Evolutionary conservation across 2,888 invertebrate genomes (phyloP).

Genomic region (Pseudococcus jackbeardsleyi): DNA sequence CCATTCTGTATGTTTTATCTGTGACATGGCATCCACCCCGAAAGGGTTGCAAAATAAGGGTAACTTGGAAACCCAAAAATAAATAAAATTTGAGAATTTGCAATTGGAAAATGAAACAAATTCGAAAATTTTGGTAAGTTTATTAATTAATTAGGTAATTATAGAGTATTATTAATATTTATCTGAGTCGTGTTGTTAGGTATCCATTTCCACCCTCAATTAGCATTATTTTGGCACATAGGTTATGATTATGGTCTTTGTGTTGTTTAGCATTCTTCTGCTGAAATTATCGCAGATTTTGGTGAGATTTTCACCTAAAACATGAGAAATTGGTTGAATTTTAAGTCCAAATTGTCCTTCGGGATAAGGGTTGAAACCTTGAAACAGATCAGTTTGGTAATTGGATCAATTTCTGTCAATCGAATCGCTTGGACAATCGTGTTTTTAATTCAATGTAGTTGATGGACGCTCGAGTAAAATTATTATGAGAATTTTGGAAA

Average conservation of each 20-base stretch:
- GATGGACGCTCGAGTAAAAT: not conserved
- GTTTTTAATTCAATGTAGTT: not conserved
- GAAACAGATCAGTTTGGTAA: not conserved
- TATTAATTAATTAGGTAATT: slow-evolving; percentile 12
- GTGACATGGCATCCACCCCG: slow-evolving; percentile 46
- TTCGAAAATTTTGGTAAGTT: slow-evolving; percentile 37
- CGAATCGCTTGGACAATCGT: not conserved
- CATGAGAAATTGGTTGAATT: not conserved
- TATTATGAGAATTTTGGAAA: not conserved
- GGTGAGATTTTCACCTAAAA: not conserved
- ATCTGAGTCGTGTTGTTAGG: not conserved
- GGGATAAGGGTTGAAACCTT: not conserved
- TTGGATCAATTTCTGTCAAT: not conserved
- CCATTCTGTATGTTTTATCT: slow-evolving; percentile 1
- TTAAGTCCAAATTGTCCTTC: not conserved
- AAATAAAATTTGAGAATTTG: slow-evolving; percentile 46
- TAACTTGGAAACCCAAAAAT: slow-evolving; percentile 53
- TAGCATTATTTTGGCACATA: not conserved
- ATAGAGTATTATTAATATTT: not conserved
- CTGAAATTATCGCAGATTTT: not conserved
- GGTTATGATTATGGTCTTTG: not conserved
- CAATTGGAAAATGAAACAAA: slow-evolving; percentile 32
- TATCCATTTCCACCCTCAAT: not conserved
- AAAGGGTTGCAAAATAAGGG: slow-evolving; percentile 45
- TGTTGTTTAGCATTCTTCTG: not conserved